phyloP scores from a whole-genome alignment of 2,797 vertebrate species.

The Gila robusta region DNA sequence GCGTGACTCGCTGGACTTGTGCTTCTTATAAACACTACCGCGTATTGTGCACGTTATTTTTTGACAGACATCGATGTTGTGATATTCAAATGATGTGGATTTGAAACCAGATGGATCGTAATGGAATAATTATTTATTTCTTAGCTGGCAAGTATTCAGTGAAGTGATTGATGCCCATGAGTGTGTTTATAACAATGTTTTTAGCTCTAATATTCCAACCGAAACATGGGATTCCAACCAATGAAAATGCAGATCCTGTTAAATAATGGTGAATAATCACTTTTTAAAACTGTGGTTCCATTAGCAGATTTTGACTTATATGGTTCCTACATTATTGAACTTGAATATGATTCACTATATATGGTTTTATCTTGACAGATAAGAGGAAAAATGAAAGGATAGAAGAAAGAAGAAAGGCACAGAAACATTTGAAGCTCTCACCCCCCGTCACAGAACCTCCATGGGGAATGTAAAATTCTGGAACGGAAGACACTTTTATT shows the following conservation, averaged over 20 bases:
- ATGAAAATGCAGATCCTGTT: neutral
- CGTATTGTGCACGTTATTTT: too few species aligned
- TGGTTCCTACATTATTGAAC: neutral
- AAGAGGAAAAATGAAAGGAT: conserved; percentile 34
- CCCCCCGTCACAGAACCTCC: conserved; percentile 39
- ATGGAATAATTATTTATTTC: too few species aligned
- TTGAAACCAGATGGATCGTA: too few species aligned
- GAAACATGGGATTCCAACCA: neutral
- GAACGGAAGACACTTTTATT: conserved; percentile 3
- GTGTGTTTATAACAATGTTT: too few species aligned
- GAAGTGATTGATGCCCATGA: too few species aligned
- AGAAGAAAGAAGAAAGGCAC: conserved; percentile 23
- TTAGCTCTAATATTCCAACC: too few species aligned
- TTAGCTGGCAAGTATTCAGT: too few species aligned
- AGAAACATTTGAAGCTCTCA: conserved; percentile 35
- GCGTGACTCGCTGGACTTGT: too few species aligned
- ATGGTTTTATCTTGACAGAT: conserved; percentile 36
- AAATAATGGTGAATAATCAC: neutral
- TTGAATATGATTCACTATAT: neutral
- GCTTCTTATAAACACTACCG: too few species aligned
- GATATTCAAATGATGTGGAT: too few species aligned
- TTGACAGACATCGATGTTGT: too few species aligned
- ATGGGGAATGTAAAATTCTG: neutral
- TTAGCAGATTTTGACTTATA: neutral
- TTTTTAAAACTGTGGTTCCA: neutral